Evolutionary conservation across 2,888 invertebrate genomes (phyloP).

Genomic region (Andricus quercusramuli): DNA sequence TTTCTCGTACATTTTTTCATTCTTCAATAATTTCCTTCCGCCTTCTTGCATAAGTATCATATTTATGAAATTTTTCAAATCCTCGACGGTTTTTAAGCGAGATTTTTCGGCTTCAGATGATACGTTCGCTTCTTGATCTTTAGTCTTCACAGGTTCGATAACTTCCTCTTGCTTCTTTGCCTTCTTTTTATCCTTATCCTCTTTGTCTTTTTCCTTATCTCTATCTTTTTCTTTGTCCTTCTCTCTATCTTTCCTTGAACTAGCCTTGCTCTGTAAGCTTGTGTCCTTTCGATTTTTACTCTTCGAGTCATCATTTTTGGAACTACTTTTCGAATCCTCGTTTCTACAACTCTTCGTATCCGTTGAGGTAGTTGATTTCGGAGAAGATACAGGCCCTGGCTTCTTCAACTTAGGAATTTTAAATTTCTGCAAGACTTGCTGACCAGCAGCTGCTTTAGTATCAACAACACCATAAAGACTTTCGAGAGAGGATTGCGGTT

Average conservation of each 20-base stretch:
- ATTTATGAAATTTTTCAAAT: constrained; percentile 17
- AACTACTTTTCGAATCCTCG: constrained; percentile 48
- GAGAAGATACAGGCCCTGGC: constrained; percentile 61
- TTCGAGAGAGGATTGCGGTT: constrained; percentile 79
- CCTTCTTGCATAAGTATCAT: constrained; percentile 1
- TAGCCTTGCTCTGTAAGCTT: constrained; percentile 61
- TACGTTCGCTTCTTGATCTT: not conserved
- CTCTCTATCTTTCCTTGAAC: constrained; percentile 37
- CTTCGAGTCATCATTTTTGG: constrained; percentile 62
- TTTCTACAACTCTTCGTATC: constrained; percentile 48
- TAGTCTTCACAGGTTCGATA: not conserved
- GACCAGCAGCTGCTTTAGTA: constrained; percentile 75
- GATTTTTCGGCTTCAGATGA: not conserved
- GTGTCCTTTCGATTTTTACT: constrained; percentile 71
- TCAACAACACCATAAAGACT: constrained; percentile 79
- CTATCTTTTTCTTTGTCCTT: constrained; percentile 46
- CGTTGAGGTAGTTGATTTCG: constrained; percentile 57
- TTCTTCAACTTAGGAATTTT: constrained; percentile 81
- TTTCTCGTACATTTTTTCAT: not conserved
- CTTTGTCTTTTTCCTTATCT: constrained; percentile 42
- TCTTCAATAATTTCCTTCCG: constrained; percentile 12
- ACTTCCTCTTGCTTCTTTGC: constrained; percentile 3
- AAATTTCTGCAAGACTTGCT: constrained; percentile 80
- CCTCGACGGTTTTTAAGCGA: not conserved
- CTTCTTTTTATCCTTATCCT: constrained; percentile 48